Base-by-base conservation (phyloP, 2,888 invertebrate genomes). In the Electrophaes corylata region DNA sequence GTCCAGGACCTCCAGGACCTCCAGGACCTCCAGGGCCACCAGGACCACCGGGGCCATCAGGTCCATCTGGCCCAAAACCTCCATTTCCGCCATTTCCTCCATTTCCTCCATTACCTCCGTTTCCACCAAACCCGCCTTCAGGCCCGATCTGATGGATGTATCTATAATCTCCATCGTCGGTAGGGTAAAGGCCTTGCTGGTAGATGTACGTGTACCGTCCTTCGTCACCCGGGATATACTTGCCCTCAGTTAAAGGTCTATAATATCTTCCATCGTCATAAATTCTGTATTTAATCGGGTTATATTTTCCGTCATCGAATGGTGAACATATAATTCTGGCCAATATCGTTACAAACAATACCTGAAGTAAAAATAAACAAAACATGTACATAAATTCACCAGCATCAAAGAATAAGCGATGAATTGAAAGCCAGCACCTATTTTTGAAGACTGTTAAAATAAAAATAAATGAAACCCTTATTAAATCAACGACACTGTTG, bases 181-280 rank as follows among this genome's bases (percentile, higher is more conserved):
- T 77, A 1, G 81, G 85, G 45, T 85, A 85, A n/a, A 85, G 62
- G 0, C 80, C 80, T 60, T 83, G 82, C 40, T 77, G 70, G 37
- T 86, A 87, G 33, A 91, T 83, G 46, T 93, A 93, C 0, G 82
- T 84, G 68, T 93, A 93, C 67, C 79, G 86, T 8, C 93, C 93
- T 61, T 93, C 92, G 39, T 92, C 86, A 1, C 92, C 88, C 0
- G 91, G 93, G 16, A 86, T 63, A 64, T 94, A 94, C 73, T 91
- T 92, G 1, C 94, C 94, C 66, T 92, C 91, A 14, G 79, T 76
- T 50, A 74, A 49, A 0, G 89, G 84, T 65, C 87, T 79, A 45
- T 86, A 86, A 65, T 92, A 92, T 69, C 81, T 82, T 3, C 92
- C 92, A 58, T 90, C 89, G 44, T 91, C 87, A 33, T 79, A 77